phyloP scores from a whole-genome alignment of 2,113 vertebrate species.

The Hepsetus odoe region DNA sequence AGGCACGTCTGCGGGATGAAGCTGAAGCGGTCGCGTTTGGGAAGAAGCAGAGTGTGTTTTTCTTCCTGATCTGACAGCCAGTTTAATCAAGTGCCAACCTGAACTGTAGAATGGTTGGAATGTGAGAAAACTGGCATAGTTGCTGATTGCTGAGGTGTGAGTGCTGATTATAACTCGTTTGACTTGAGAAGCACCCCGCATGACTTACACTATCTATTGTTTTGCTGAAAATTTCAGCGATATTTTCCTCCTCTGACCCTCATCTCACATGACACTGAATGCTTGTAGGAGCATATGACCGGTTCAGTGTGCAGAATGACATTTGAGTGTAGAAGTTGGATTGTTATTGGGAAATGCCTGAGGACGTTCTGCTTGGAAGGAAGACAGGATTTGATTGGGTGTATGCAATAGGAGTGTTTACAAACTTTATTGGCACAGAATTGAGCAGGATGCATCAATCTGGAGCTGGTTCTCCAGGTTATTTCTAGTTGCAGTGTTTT shows the following conservation, averaged over 20 bases:
- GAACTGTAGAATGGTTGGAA: slow-evolving; percentile 7
- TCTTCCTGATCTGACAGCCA: slow-evolving; percentile 27
- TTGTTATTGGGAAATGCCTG: neutral
- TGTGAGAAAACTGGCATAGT: slow-evolving; percentile 10
- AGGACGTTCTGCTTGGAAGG: neutral
- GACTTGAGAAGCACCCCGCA: slow-evolving; percentile 13
- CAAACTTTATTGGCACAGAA: neutral
- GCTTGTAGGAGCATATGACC: slow-evolving; percentile 6
- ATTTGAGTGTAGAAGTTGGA: neutral
- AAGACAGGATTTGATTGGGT: neutral
- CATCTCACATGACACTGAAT: neutral
- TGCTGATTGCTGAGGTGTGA: neutral
- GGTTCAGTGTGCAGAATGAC: neutral
- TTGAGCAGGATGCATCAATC: too few relatives aligned
- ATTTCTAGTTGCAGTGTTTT: neutral
- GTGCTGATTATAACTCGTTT: neutral
- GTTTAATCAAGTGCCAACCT: slow-evolving; percentile 37
- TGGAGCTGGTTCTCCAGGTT: neutral
- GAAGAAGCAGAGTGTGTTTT: neutral
- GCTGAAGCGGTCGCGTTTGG: neutral
- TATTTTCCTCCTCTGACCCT: slow-evolving; percentile 8
- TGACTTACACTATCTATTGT: neutral
- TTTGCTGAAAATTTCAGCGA: neutral
- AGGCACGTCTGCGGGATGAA: slow-evolving; percentile 2
- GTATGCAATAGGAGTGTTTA: too few relatives aligned